These are phyloP conservation scores for Tetragonula carbonaria DNA, from an alignment of 2,888 invertebrate genomes.

Conservation along the genomic window DNA sequence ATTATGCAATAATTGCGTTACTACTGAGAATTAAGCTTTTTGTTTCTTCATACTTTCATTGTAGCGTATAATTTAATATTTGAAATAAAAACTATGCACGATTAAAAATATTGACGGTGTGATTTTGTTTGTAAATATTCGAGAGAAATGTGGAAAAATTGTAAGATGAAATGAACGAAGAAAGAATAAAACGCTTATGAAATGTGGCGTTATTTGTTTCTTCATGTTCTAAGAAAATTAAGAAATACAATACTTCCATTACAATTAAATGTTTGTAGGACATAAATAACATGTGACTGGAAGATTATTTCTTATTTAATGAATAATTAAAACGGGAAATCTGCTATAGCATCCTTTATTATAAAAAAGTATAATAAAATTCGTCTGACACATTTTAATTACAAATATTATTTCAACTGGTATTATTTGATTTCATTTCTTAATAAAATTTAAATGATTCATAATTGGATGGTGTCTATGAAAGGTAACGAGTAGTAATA, in stretches of 20 bases:
- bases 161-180: background rate
- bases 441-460: background rate
- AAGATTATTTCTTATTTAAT: background rate
- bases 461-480: background rate
- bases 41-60: background rate
- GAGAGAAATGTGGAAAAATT: background rate
- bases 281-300: background rate
- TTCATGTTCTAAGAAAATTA: background rate
- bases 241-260: background rate
- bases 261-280: background rate
- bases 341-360: slow-evolving; percentile 21
- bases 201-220: background rate
- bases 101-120: background rate
- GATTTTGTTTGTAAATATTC: background rate
- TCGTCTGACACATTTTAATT: background rate
- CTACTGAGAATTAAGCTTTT: background rate
- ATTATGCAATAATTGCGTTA: background rate
- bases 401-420: background rate
- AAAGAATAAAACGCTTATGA: background rate
- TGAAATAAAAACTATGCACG: background rate
- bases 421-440: background rate
- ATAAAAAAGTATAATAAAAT: slow-evolving; percentile 11
- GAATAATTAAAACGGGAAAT: background rate
- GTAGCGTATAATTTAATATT: background rate
- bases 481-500: slow-evolving; percentile 6